Base-by-base conservation (phyloP, 2,888 invertebrate species). In the Andrena flavipes region DNA sequence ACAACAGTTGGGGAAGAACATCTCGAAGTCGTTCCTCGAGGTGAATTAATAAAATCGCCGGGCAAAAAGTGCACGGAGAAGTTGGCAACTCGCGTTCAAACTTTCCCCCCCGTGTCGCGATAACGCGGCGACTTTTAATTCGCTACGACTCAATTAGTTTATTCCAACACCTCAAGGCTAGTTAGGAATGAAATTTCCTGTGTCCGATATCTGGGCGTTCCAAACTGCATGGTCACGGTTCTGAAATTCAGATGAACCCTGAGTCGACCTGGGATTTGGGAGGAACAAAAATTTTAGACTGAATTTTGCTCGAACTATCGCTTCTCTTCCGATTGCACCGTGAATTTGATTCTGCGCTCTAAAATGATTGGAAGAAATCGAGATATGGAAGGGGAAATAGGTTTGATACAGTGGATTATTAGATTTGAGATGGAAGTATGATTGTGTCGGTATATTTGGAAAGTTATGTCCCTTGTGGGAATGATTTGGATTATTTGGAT, bases 41-140 rank as follows among this genome's bases (percentile, higher is more conserved):
- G 16, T 20, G 69, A 60, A 30, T 60, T 48, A 33, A 54, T 33
- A 60, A 49, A 49, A 60, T 30, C 13, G 20, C 4, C 8, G 20
- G 20, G 23, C 1, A 16, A 71, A 62, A 59, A 59, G 42, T 48
- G 29, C 29, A 23, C 29, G 6, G 7, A 1, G 5, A 56, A 42
- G 29, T 60, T 49, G 4, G 7, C 2, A 42, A 64, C 10, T 56
- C 10, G 6, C 48, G 51, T 35, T 72, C 13, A n/a, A 73, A 73
- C 26, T 51, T 29, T 60, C 7, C 51, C 7, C 51, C 0, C 35
- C 23, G 20, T 30, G n/a, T 2, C 30, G 49, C 16, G 23, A 62
- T 54, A 63, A 54, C 51, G 35, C 23, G 29, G 20, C 20, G 33
- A 59, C 65, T 48, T 74, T 67, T 59, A 59, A 60, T 65, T 74